A percentile compares a stretch with the other conserved stretches of the same genome.
phyloP scores from a whole-genome alignment of 2,888 invertebrate species.

The Lamellibrachia satsuma region DNA sequence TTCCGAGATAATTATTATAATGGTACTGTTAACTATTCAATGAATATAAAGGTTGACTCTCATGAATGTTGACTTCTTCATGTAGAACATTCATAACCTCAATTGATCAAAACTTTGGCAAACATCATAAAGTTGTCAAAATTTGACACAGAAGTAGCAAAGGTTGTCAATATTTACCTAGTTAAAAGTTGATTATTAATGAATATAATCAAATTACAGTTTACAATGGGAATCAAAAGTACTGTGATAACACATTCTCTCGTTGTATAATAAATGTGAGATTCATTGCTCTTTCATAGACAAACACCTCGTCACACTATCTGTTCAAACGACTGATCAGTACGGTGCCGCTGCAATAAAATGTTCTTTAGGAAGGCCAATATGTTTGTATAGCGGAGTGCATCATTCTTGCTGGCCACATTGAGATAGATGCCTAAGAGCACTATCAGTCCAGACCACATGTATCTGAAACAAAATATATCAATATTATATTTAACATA shows the following conservation, averaged over 20 bases:
- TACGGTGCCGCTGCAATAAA: background rate
- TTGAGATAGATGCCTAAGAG: constrained; percentile 93
- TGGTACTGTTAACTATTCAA: too few species aligned
- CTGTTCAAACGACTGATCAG: background rate
- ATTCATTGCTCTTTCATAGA: background rate
- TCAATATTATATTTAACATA: background rate
- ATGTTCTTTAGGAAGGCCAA: background rate
- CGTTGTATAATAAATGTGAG: background rate
- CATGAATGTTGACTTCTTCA: too few species aligned
- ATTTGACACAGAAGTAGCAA: too few species aligned
- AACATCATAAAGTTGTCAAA: too few species aligned
- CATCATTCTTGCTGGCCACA: constrained; percentile 80
- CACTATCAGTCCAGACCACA: constrained; percentile 90
- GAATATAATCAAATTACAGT: too few species aligned
- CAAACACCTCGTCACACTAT: background rate
- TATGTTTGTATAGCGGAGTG: constrained; percentile 1
- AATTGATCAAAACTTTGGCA: too few species aligned
- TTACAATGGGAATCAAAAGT: background rate
- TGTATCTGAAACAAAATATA: constrained; percentile 74
- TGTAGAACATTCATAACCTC: too few species aligned
- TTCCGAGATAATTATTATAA: too few species aligned
- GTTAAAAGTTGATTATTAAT: too few species aligned
- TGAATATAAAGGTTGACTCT: too few species aligned
- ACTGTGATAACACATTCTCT: background rate
- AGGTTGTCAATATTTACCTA: too few species aligned